Percentiles rank a stretch among this genome's conserved stretches.
Conservation (phyloP, 2,113 vertebrate species). For the Cryptomyrus ogoouensis region DNA sequence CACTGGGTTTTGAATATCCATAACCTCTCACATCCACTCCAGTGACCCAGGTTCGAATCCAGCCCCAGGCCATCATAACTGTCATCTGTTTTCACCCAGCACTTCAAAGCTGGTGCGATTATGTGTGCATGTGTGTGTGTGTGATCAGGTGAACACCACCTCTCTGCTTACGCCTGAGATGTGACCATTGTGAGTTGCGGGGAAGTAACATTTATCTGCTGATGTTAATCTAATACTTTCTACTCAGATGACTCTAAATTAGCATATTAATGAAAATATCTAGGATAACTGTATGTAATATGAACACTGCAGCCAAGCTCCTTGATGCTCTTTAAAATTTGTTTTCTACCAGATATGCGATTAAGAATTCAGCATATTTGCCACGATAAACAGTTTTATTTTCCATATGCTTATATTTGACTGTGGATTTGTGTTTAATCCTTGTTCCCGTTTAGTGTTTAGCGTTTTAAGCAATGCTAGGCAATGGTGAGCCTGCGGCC, state of each 20-base stretch:
- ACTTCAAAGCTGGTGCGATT: neutral
- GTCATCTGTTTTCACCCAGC: neutral
- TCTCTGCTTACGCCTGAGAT: neutral
- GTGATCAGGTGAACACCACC: neutral
- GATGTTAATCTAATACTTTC: neutral
- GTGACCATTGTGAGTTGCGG: neutral
- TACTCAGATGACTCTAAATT: neutral
- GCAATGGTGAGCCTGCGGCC: neutral
- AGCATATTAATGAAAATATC: conserved; percentile 1
- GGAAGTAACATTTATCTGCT: neutral
- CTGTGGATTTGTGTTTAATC: neutral
- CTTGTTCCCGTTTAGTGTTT: neutral
- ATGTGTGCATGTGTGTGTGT: neutral
- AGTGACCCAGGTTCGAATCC: neutral
- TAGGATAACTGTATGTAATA: neutral
- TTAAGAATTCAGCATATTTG: conserved; percentile 1
- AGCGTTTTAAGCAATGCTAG: neutral
- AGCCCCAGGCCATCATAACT: neutral
- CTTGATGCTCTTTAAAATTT: neutral
- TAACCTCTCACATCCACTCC: neutral
- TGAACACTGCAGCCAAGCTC: neutral
- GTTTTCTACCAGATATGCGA: neutral
- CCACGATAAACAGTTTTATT: neutral
- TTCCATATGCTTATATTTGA: neutral
- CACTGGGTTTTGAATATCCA: neutral